Conservation (phyloP, 2,113 vertebrate genomes). For the Dromiciops gliroides region DNA sequence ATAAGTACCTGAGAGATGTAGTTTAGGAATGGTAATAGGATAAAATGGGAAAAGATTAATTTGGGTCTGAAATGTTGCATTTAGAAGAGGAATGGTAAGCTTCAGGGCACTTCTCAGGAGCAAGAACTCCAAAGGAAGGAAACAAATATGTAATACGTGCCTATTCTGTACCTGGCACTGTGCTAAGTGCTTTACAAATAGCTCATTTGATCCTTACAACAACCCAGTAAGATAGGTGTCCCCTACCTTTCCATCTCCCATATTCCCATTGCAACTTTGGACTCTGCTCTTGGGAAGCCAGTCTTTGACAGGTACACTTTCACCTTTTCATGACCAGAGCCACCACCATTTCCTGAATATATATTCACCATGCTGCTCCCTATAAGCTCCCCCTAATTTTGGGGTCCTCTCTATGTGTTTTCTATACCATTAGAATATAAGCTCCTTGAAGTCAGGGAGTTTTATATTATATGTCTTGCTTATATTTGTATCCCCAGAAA, state of each 20-base stretch:
- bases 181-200: background rate
- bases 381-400: too few relatives aligned
- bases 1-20: background rate
- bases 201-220: background rate
- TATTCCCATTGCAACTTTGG: too few relatives aligned
- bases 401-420: background rate
- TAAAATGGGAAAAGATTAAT: background rate
- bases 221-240: background rate
- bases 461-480: background rate
- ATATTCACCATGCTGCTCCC: too few relatives aligned
- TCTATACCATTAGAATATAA: background rate
- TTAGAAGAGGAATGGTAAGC: background rate
- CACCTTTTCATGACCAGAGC: too few relatives aligned
- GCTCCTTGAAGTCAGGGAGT: background rate
- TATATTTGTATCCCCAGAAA: background rate
- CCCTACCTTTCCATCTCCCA: too few relatives aligned
- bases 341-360: too few relatives aligned
- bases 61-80: background rate
- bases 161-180: background rate
- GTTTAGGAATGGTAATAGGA: background rate
- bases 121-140: background rate
- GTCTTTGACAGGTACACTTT: too few relatives aligned
- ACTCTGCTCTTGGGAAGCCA: too few relatives aligned
- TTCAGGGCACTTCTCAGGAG: background rate
- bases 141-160: background rate